Base-by-base conservation (phyloP, 2,888 invertebrate genomes). In the Erebia ligea region DNA sequence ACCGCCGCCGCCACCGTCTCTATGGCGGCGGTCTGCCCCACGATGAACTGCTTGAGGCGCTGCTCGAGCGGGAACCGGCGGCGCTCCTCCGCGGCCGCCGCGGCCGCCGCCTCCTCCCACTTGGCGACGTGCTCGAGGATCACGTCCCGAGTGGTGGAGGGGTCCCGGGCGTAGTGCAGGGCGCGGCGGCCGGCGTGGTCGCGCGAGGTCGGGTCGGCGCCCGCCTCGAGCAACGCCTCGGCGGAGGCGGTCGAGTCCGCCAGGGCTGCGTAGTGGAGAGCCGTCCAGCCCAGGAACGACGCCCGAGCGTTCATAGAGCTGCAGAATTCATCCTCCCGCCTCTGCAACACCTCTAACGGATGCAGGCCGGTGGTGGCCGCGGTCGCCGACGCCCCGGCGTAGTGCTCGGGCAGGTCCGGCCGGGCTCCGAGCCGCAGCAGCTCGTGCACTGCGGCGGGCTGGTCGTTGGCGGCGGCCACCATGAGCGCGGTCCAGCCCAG, bases 401-500 rank as follows among this genome's bases (percentile, higher is more conserved):
- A 98, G 71, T 96, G 95, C 88, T 97, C 97, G 72, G 80, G 95
- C 48, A 95, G 81, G 88, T 98, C 96, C 1, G 96, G 95, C 83
- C 97, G 95, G 40, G 97, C 98, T n/a, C 98, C 98, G 68, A 95
- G 94, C n/a, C 94, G 90, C 68, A 97, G 84, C 72, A 97, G 88
- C 76, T 95, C 91, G 79, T 92, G 91, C 34, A 96, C 94, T 70
- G 94, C 94, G 19, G 94, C 94, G 17, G 90, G 79, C 81, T 95
- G 95, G 74, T 96, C 96, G 90, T 97, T 97, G 52, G 98, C 96
- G 11, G 97, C 96, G 50, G 98, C 98, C 64, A 96, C 95, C 91
- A 98, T 97, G 48, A 98, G 92, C 40, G 97, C 95, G 15, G 97
- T 97, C 98, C 98, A 98, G 65, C 98, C 98, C 62, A 98, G 91